Evolutionary conservation across 2,888 invertebrate species (phyloP), one percentile per base, ranked within the genome.

Genomic region (Drosophila mercatorum): DNA sequence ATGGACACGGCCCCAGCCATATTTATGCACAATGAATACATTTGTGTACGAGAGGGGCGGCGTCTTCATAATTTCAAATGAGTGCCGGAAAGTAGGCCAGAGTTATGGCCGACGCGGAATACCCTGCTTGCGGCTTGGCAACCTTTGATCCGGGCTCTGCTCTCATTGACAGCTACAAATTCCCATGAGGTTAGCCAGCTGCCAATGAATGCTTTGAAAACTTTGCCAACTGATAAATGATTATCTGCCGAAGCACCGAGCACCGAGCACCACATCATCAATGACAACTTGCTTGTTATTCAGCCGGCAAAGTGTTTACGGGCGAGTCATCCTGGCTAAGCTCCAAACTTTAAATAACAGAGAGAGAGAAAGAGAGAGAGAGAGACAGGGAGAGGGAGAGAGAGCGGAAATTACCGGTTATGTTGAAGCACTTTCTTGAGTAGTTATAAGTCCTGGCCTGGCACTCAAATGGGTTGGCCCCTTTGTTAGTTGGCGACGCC

Each of bases 321-420:
- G 26, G 36, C 66, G 34, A 60, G 53, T 52, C 75, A 47, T 43
- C 56, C 5, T 51, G 46, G 31, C 22, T 55, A 51, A 55, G 55
- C 46, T 75, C 55, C 52, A 77, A 71, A 61, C 63, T 52, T 81
- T 52, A 83, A 83, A 65, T 66, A 66, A 51, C 34, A 59, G 2
- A 28, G 47, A 66, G 41, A 65, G 11, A 57, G 11, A 55, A n/a
- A n/a, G n/a, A 59, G 2, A 28, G 47, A 66, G 41, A 65, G 11
- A 57, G 11, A 55, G 4, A 28, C 1, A 47, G 28, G 7, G 26
- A 14, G 14, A 14, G 26, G 7, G 14, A 14, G 26, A 64, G 44
- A 62, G 28, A 41, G 40, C 52, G 61, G 53, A 72, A 73, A 72
- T 41, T 58, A 43, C 38, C 43, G 61, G 44, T 52, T 65, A 61